phyloP scores from a whole-genome alignment of 2,888 invertebrate species.

The Coelinius sp. region DNA sequence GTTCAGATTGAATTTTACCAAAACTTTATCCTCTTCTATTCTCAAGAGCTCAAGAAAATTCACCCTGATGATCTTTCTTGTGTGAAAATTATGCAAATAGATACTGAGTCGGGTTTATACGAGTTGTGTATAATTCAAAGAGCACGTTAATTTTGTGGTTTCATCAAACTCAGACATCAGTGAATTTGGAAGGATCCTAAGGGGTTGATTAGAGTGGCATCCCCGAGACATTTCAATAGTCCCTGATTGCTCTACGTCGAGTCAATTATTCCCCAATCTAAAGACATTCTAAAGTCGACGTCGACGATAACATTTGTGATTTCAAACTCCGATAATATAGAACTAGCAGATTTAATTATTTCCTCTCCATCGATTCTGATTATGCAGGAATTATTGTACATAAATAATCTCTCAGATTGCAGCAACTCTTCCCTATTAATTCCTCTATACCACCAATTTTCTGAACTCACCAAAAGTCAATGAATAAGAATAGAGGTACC shows the following conservation, averaged over 20 bases:
- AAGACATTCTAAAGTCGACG: constrained; percentile 43
- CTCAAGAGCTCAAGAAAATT: background rate
- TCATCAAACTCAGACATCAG: constrained; percentile 37
- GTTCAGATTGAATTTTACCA: too few relatives aligned
- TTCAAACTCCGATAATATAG: constrained; percentile 45
- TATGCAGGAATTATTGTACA: background rate
- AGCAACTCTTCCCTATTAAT: background rate
- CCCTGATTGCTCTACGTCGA: constrained; percentile 58
- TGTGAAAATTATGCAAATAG: too few relatives aligned
- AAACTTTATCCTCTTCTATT: too few relatives aligned
- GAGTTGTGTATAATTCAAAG: constrained; percentile 4
- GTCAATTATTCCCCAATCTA: constrained; percentile 49
- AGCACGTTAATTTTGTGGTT: constrained; percentile 31
- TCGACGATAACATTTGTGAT: constrained; percentile 58
- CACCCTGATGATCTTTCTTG: background rate
- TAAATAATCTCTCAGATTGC: background rate
- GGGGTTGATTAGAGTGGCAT: constrained; percentile 32
- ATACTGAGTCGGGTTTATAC: background rate
- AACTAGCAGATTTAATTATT: background rate
- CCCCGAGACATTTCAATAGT: constrained; percentile 58
- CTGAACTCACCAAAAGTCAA: constrained; percentile 55
- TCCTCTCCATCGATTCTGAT: background rate
- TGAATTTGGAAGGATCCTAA: constrained; percentile 43
- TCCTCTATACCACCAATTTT: background rate
- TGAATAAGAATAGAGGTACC: constrained; percentile 51